Base-by-base conservation (phyloP, 30 jellyfish, hydroid and myxozoan species). In the Clytia hemisphaerica region DNA sequence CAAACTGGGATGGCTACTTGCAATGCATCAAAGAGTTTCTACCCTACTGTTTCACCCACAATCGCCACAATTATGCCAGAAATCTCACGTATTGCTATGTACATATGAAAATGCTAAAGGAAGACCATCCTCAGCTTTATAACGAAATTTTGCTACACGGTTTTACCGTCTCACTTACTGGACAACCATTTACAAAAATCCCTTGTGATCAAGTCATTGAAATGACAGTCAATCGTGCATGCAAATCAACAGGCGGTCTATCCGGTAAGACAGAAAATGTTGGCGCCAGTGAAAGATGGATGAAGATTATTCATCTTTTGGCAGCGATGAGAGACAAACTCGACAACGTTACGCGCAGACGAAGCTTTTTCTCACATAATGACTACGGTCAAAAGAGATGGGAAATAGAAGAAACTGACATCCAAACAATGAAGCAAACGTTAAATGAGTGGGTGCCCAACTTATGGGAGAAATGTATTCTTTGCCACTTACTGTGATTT, bases 261-360 rank as follows among this genome's bases (percentile, higher is more conserved):
- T 66, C 71, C 21, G 78, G 6, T n/a, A 68, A 66, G 45, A 66
- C 78, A 15, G 78, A 66, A 66, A 66, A 66, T 70, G 45, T 37
- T 14, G 78, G 78, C n/a, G 68, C 74, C 15, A 66, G 78, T 37
- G 78, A 40, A 70, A 66, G 78, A 66, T 66, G 75, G 71, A 37
- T 66, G 70, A 21, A 19, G 45, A 40, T 66, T 10, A 66, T 37
- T 66, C 70, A 40, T 70, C 27, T n/a, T 45, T 37, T 1, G 40
- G 78, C 78, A 25, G 78, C 78, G 10, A 38, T 37, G 40, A 66
- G 45, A 37, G 40, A 66, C 12, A 37, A 66, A 37, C 28, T 58
- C 58, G 72, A 58, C 21, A 29, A 71, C 47, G 50, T 25, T 45
- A 72, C 44, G 50, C 47, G 81, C 22, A 45, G 34, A 54, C 21